phyloP scores from a whole-genome alignment of 37 sponge, comb jelly and placozoan species.

The Theonella swinhoei region DNA sequence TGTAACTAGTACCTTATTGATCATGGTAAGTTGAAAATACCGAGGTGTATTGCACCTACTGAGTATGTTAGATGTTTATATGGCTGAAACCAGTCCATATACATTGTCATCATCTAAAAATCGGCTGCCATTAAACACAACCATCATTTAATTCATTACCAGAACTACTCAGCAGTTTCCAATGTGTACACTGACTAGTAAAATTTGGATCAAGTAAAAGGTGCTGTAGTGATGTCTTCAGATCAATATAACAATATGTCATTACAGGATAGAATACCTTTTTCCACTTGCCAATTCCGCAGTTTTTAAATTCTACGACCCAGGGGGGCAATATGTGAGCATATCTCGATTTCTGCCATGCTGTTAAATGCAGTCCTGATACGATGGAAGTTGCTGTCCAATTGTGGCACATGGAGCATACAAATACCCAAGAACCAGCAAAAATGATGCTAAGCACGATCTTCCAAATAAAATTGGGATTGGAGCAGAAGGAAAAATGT shows the following conservation, averaged over 20 bases:
- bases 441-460: too few relatives aligned
- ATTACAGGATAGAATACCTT: constrained; percentile 29
- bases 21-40: constrained; percentile 53
- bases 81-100: too few relatives aligned
- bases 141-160: constrained; percentile 33
- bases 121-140: constrained; percentile 35
- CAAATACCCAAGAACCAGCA: too few relatives aligned
- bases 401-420: too few relatives aligned
- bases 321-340: too few relatives aligned
- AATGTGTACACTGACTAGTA: constrained; percentile 27
- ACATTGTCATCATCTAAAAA: constrained; percentile 5
- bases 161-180: constrained; percentile 3
- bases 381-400: too few relatives aligned
- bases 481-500: too few relatives aligned
- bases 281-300: constrained; percentile 9
- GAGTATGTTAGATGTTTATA: constrained; percentile 17
- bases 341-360: too few relatives aligned
- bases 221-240: constrained; percentile 21
- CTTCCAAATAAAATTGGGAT: too few relatives aligned
- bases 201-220: constrained; percentile 30
- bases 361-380: too few relatives aligned
- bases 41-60: constrained; percentile 60
- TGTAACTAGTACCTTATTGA: constrained; percentile 30
- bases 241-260: constrained; percentile 45
- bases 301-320: constrained; percentile 29